Conservation (phyloP, 2,797 vertebrate genomes). For the Spatula clypeata region DNA sequence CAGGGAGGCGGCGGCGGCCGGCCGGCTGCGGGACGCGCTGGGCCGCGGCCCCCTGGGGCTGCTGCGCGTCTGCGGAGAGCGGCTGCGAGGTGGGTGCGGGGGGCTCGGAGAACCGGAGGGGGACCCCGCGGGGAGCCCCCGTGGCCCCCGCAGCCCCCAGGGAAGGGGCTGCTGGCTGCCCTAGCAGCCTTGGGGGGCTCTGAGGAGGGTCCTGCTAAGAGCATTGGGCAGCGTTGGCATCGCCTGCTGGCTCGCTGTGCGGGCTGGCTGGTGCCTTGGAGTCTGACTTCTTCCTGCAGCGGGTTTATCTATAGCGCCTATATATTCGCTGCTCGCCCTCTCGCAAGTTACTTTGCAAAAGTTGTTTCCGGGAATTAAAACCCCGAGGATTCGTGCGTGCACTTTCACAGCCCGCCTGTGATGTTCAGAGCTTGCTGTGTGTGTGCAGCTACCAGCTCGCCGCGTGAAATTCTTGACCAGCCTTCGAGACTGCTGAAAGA, state of each 20-base stretch:
- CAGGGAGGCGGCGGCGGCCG: constrained; percentile 35
- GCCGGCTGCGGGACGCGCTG: constrained; percentile 62
- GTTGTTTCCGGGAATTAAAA: background rate
- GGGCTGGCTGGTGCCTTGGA: background rate
- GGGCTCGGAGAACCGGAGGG: background rate
- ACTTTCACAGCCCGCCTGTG: background rate
- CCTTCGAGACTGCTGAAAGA: background rate
- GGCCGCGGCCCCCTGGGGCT: constrained; percentile 72
- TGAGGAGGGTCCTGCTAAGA: background rate
- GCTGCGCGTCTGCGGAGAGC: background rate
- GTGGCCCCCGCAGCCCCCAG: no score
- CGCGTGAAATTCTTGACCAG: background rate
- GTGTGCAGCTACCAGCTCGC: background rate
- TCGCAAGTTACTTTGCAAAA: background rate
- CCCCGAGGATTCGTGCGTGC: fast-evolving
- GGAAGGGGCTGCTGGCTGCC: background rate
- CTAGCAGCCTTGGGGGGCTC: background rate
- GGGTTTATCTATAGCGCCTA: fast-evolving
- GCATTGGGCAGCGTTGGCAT: background rate
- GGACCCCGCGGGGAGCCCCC: no score
- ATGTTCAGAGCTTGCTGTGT: background rate
- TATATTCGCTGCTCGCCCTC: background rate
- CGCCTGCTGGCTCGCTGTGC: background rate
- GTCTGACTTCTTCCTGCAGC: background rate
- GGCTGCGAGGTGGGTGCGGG: constrained; percentile 76